Evolutionary conservation across 92 coral and sea anemone genomes (phyloP).

Genomic region (Bergia sp.): DNA sequence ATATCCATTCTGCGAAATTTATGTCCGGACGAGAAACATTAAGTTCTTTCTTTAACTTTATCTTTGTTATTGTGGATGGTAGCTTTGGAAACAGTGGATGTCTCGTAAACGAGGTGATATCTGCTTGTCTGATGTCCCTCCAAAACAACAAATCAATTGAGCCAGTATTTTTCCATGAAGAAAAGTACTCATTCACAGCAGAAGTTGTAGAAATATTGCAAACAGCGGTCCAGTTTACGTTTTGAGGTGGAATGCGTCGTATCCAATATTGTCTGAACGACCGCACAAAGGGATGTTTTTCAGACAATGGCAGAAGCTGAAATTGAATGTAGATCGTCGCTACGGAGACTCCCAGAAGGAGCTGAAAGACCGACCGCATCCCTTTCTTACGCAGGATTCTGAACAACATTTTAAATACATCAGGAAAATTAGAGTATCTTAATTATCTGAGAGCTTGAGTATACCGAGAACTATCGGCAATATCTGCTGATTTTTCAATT

Average conservation of each 20-base stretch:
- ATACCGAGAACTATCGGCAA: background rate
- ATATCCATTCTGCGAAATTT: conserved; percentile 60
- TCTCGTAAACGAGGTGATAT: conserved; percentile 41
- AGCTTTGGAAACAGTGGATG: conserved; percentile 64
- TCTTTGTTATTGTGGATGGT: conserved; percentile 34
- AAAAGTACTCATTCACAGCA: background rate
- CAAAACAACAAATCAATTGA: conserved; percentile 46
- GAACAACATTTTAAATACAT: background rate
- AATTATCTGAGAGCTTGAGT: background rate
- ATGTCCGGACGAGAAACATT: background rate
- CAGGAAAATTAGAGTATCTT: background rate
- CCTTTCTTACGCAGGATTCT: background rate
- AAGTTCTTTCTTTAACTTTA: background rate
- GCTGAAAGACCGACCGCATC: background rate
- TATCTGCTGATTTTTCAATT: background rate
- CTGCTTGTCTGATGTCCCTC: conserved; percentile 45
- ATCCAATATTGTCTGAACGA: background rate
- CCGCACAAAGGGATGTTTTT: conserved; percentile 30
- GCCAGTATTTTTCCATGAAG: conserved; percentile 21
- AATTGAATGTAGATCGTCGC: conserved; percentile 56
- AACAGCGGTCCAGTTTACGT: conserved; percentile 35
- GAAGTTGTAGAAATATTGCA: conserved; percentile 21
- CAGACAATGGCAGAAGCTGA: conserved; percentile 48
- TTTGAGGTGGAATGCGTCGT: background rate
- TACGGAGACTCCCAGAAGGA: conserved; percentile 40